These are phyloP conservation scores for Hypomecis atomaria DNA, from an alignment of 2,888 invertebrate genomes.

Conservation along the genomic window DNA sequence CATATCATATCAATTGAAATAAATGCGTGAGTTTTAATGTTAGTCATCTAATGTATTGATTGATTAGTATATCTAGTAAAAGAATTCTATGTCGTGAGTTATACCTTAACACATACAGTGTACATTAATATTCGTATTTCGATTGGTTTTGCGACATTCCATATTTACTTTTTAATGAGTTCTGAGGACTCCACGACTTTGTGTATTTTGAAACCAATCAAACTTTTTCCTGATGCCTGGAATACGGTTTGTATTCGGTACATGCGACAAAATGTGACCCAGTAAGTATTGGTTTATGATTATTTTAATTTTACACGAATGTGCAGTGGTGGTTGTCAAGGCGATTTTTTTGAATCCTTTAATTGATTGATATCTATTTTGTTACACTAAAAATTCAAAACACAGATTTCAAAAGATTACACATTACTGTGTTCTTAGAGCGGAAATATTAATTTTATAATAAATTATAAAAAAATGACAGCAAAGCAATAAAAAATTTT, in stretches of 20 bases:
- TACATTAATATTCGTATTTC: slow-evolving; percentile 55
- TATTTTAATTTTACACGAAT: neutral
- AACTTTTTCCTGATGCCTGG: slow-evolving; percentile 68
- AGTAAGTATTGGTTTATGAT: neutral
- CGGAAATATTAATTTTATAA: no score
- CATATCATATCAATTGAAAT: no score
- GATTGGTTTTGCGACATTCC: slow-evolving; percentile 74
- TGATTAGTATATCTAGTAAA: neutral
- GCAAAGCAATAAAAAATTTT: no score
- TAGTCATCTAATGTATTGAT: neutral
- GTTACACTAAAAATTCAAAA: no score
- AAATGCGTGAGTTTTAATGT: no score
- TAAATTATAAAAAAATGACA: no score
- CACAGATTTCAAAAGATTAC: no score
- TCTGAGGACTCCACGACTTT: slow-evolving; percentile 67
- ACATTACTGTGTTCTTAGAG: no score
- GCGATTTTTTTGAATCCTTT: no score
- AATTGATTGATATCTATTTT: no score
- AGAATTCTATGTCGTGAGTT: neutral
- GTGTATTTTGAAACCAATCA: slow-evolving; percentile 80
- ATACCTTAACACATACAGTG: slow-evolving; percentile 10
- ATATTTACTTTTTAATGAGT: slow-evolving; percentile 82
- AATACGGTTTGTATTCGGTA: slow-evolving; percentile 21
- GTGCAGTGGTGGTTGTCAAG: no score
- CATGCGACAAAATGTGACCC: slow-evolving; percentile 2